Evolutionary conservation across 2,113 vertebrate species (phyloP).

Genomic region (Malurus melanocephalus): DNA sequence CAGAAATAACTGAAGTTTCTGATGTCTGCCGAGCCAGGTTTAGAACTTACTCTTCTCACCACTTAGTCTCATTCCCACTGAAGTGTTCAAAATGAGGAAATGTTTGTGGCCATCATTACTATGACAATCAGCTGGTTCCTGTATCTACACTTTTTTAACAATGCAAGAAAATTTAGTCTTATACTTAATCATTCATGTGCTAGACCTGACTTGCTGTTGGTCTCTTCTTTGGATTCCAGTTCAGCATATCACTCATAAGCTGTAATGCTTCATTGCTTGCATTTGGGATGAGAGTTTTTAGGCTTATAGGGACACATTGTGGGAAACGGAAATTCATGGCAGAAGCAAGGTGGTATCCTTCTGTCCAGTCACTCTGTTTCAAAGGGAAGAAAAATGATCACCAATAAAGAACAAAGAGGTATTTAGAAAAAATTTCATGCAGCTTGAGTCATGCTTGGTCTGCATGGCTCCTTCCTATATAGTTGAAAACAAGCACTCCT

Average conservation of each 20-base stretch:
- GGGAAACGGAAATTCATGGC: slow-evolving; percentile 97
- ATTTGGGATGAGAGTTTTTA: slow-evolving; percentile 96
- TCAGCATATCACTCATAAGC: slow-evolving; percentile 89
- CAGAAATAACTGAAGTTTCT: background rate
- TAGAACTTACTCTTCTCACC: background rate
- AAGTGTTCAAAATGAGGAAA: background rate
- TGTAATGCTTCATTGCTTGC: slow-evolving; percentile 89
- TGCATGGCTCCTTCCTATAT: background rate
- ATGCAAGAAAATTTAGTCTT: background rate
- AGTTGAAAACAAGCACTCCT: background rate
- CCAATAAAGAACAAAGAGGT: background rate
- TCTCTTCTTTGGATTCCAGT: slow-evolving; percentile 94
- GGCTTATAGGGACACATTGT: slow-evolving; percentile 89
- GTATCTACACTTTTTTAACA: background rate
- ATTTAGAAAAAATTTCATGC: background rate
- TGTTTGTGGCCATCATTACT: background rate
- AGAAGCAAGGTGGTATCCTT: slow-evolving; percentile 90
- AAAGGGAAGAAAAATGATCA: background rate
- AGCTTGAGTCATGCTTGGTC: background rate
- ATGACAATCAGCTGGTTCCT: background rate
- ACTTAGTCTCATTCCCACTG: background rate
- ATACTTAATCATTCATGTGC: background rate
- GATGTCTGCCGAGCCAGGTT: background rate
- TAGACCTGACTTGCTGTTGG: slow-evolving; percentile 90
- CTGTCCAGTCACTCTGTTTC: slow-evolving; percentile 89